Evolutionary conservation across 2,113 vertebrate genomes (phyloP), one percentile per base, ranked within the genome.

Genomic region (Oxygymnocypris stewartii): DNA sequence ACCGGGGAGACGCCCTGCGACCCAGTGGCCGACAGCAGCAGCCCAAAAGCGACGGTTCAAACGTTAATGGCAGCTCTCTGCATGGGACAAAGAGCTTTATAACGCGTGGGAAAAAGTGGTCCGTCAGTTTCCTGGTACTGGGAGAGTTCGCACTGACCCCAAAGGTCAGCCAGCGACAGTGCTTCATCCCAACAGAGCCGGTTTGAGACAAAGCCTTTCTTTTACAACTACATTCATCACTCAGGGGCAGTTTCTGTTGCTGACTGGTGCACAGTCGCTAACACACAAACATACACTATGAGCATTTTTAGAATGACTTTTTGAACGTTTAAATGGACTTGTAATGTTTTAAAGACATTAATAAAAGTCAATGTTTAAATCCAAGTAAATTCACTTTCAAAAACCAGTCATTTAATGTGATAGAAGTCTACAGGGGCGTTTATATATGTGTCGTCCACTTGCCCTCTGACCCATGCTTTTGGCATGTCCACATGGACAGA

Each of bases 41-140:
- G 95, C 94, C 95, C 96, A 94, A 96, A 95, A 95, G 96, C 96
- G 95, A 95, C 95, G 96, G 96, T 96, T 96, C 96, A 98, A 97
- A 98, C 95, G 96, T 97, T 98, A 98, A 97, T 96, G 94, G 95
- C 94, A 93, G 92, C 92, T 92, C 94, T 95, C 95, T 93, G 25
- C 95, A 88, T 93, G 40, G 71, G 90, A 90, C 94, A 96, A 97
- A 97, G 94, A 95, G 94, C 92, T 91, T 93, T 4, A 91, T 92
- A 95, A 94, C 94, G 96, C 91, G 92, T 97, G 96, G 96, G 96
- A 97, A 98, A 97, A 97, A 95, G 95, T 94, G 16, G 94, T 95
- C 97, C 96, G 96, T 96, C 95, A 96, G 94, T 95, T 97, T 95
- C 95, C 95, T 97, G 96, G 96, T 96, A 96, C 93, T 94, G 90